Conservation (phyloP, 1,140 invertebrate genomes). For the Oppia nitens region DNA sequence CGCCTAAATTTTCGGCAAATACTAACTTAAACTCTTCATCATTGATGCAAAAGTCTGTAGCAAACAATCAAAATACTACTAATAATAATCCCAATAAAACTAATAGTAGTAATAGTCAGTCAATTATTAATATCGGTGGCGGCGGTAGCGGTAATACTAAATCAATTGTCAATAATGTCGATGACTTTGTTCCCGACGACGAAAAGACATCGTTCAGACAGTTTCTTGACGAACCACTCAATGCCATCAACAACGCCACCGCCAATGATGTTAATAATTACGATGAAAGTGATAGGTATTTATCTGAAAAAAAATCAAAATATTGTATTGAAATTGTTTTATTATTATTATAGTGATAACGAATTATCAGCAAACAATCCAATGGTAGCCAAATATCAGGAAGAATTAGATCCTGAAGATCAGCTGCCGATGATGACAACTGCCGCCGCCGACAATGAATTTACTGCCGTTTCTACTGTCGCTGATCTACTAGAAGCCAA, state of each 20-base stretch:
- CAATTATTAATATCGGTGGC: too few relatives aligned
- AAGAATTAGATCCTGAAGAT: conserved; percentile 60
- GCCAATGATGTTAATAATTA: conserved; percentile 30
- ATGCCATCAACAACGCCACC: conserved; percentile 27
- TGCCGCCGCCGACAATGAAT: conserved; percentile 6
- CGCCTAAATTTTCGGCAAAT: conserved; percentile 3
- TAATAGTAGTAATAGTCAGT: background rate
- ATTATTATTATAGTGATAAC: conserved; percentile 51
- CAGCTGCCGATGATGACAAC: background rate
- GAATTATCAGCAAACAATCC: conserved; percentile 53
- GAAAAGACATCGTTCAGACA: conserved; percentile 44
- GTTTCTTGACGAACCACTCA: conserved; percentile 53
- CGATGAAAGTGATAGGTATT: conserved; percentile 30
- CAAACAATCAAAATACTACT: background rate
- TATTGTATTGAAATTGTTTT: too few relatives aligned
- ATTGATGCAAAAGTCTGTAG: background rate
- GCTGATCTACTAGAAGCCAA: background rate
- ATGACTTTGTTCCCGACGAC: conserved; percentile 67
- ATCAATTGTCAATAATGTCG: conserved; percentile 38
- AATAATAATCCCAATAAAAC: background rate
- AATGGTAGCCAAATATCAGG: conserved; percentile 65
- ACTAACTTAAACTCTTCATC: background rate
- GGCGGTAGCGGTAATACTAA: background rate
- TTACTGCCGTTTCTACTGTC: background rate
- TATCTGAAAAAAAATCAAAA: too few relatives aligned